A percentile compares a stretch with the other conserved stretches of the same genome.
These are phyloP conservation scores for Pseudochaenichthys georgianus DNA, from an alignment of 2,797 vertebrate genomes.

Conservation along the genomic window DNA sequence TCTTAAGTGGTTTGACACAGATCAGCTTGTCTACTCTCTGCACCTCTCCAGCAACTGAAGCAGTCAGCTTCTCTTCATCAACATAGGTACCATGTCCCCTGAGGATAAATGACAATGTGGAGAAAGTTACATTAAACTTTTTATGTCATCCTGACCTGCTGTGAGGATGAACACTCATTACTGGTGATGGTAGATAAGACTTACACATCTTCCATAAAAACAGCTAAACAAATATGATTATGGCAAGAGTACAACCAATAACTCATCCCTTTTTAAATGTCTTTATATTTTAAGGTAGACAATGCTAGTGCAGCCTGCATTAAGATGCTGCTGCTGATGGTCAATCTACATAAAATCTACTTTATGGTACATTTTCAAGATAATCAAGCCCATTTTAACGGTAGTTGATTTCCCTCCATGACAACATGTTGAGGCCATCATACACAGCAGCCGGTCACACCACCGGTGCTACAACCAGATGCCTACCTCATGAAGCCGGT, in stretches of 20 bases:
- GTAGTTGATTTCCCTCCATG: background rate
- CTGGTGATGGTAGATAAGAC: background rate
- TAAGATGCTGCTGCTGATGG: background rate
- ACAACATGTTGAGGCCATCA: background rate
- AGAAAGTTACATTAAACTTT: background rate
- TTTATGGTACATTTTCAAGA: background rate
- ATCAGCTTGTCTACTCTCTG: conserved; percentile 97
- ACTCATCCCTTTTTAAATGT: background rate
- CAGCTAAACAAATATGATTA: background rate
- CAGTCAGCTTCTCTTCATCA: conserved; percentile 94
- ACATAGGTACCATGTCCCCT: conserved; percentile 98
- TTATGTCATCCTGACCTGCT: background rate
- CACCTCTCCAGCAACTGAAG: conserved; percentile 97
- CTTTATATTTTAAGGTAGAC: too few species aligned
- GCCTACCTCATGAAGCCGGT: conserved; percentile 96
- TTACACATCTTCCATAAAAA: background rate
- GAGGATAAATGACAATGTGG: conserved; percentile 2
- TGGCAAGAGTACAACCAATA: background rate
- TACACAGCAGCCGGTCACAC: background rate
- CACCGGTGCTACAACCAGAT: background rate
- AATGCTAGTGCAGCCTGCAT: background rate
- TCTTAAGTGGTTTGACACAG: conserved; percentile 94
- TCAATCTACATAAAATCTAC: background rate
- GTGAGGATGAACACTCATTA: background rate
- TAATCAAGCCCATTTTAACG: background rate